Conservation (phyloP, 1,140 invertebrate genomes). For the Oreohelix idahoensis region DNA sequence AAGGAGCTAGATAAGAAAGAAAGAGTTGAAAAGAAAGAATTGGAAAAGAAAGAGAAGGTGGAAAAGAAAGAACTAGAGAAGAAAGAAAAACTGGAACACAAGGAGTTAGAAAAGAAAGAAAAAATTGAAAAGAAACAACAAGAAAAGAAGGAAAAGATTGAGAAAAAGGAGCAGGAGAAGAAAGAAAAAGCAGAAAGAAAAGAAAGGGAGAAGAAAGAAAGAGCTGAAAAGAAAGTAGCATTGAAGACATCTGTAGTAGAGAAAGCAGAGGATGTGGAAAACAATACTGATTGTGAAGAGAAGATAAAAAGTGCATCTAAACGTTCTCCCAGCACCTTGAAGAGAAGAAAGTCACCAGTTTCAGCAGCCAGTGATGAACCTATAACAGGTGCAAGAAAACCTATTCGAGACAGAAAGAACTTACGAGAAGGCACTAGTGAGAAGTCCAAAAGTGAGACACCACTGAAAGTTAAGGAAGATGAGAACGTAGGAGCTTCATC, state of each 20-base stretch:
- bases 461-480: background rate
- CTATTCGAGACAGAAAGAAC: background rate
- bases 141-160: background rate
- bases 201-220: background rate
- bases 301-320: background rate
- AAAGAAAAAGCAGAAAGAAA: too few species aligned
- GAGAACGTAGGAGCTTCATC: background rate
- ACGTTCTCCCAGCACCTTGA: background rate
- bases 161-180: slow-evolving; percentile 13
- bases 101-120: slow-evolving; percentile 20
- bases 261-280: background rate
- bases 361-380: background rate
- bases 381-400: background rate
- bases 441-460: background rate
- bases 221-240: background rate
- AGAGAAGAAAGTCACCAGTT: slow-evolving; percentile 7
- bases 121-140: slow-evolving; percentile 29
- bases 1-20: slow-evolving; percentile 34
- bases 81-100: slow-evolving; percentile 34
- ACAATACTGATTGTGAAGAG: background rate
- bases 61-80: slow-evolving; percentile 25
- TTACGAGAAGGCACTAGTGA: background rate
- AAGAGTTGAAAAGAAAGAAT: slow-evolving; percentile 44
- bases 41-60: slow-evolving; percentile 26
- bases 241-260: background rate